Percentiles rank a stretch among this genome's conserved stretches.
Conservation (phyloP, 2,797 vertebrate genomes). For the Decapterus maruadsi region DNA sequence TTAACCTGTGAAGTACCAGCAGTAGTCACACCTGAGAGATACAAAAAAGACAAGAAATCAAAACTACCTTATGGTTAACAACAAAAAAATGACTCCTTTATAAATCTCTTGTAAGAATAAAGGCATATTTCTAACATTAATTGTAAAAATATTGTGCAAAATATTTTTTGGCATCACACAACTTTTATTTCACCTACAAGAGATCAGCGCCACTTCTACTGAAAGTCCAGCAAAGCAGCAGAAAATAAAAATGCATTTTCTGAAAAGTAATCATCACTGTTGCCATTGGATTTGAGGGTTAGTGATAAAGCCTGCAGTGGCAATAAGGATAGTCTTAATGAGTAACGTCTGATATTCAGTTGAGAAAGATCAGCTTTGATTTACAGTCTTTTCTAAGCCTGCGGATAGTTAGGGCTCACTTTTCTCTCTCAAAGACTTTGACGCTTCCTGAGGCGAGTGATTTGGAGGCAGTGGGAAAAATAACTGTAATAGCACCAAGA, state of each 20-base stretch:
- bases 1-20: background rate
- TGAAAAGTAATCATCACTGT: conserved; percentile 19
- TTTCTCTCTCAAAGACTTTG: conserved; percentile 28
- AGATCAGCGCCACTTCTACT: conserved; percentile 20
- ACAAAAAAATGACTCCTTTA: background rate
- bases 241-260: background rate
- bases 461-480: conserved; percentile 12
- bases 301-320: conserved; percentile 29
- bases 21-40: background rate
- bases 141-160: conserved; percentile 2
- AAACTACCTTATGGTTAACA: background rate
- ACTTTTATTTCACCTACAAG: conserved; percentile 24
- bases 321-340: conserved; percentile 30
- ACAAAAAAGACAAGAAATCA: background rate
- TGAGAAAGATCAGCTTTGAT: conserved; percentile 27
- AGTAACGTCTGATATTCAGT: conserved; percentile 25
- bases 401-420: conserved; percentile 15
- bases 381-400: conserved; percentile 22
- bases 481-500: background rate
- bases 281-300: conserved; percentile 9
- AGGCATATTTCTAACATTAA: background rate
- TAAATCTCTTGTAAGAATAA: conserved; percentile 4
- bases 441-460: background rate
- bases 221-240: conserved; percentile 5
- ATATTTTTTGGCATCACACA: background rate